These are phyloP conservation scores for Rhysida immarginata DNA, from an alignment of 1,140 invertebrate species.

Conservation along the genomic window DNA sequence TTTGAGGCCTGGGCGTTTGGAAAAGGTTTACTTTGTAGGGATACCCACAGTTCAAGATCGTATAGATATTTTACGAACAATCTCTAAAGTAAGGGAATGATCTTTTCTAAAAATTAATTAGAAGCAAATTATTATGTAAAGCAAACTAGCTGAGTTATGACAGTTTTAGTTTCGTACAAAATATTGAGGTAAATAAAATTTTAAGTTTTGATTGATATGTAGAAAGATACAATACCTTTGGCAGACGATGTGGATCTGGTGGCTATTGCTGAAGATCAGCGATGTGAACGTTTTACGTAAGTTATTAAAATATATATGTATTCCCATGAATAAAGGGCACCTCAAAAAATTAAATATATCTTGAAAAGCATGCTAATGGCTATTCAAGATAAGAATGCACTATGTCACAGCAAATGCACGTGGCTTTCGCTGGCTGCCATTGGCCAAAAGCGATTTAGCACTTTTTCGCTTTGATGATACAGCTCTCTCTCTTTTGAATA, in stretches of 20 bases:
- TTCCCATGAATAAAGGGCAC: background rate
- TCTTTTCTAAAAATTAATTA: background rate
- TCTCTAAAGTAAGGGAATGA: constrained; percentile 58
- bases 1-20: constrained; percentile 80
- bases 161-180: background rate
- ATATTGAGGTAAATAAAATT: background rate
- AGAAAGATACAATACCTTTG: constrained; percentile 53
- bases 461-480: constrained; percentile 1
- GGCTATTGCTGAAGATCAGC: constrained; percentile 41
- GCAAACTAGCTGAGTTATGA: background rate
- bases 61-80: constrained; percentile 70
- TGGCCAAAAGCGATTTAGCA: background rate
- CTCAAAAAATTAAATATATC: background rate
- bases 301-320: background rate
- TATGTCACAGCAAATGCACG: too few relatives aligned
- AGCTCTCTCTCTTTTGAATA: too few relatives aligned
- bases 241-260: constrained; percentile 59
- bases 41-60: constrained; percentile 65
- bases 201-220: background rate
- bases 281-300: constrained; percentile 59
- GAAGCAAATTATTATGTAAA: background rate
- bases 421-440: too few relatives aligned
- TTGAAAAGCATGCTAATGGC: background rate
- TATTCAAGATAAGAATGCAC: constrained; percentile 4
- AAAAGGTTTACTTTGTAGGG: constrained; percentile 87